Percentiles rank a stretch among this genome's conserved stretches.
phyloP scores from a whole-genome alignment of 1,140 invertebrate species.

The Coptotermes formosanus region DNA sequence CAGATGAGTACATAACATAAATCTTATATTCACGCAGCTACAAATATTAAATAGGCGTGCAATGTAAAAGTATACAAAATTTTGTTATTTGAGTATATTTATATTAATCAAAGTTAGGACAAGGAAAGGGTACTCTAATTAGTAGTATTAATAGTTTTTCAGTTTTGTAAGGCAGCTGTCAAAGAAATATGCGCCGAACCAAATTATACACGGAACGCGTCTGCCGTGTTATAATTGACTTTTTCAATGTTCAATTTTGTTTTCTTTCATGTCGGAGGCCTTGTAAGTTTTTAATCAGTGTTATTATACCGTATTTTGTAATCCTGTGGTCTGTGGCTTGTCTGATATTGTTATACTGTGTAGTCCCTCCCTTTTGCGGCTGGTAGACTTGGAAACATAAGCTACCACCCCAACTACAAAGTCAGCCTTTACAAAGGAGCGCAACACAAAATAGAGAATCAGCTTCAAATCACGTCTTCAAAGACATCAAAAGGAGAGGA shows the following conservation, averaged over 20 bases:
- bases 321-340: neutral
- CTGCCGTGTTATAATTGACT: constrained; percentile 1
- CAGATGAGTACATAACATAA: too few relatives aligned
- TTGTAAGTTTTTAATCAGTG: constrained; percentile 14
- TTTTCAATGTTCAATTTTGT: constrained; percentile 15
- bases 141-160: neutral
- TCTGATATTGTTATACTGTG: neutral
- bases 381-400: neutral
- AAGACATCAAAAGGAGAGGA: neutral
- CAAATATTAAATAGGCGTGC: neutral
- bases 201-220: neutral
- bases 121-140: neutral
- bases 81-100: neutral
- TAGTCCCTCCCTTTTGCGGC: neutral
- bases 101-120: too few relatives aligned
- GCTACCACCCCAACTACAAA: neutral
- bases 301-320: constrained; percentile 2
- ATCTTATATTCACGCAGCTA: too few relatives aligned
- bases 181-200: neutral
- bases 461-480: neutral
- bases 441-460: neutral
- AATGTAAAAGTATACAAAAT: neutral
- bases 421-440: neutral
- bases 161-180: neutral
- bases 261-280: constrained; percentile 4